phyloP scores from a whole-genome alignment of 2,797 vertebrate species.

The Schizothorax lantsangensis region DNA sequence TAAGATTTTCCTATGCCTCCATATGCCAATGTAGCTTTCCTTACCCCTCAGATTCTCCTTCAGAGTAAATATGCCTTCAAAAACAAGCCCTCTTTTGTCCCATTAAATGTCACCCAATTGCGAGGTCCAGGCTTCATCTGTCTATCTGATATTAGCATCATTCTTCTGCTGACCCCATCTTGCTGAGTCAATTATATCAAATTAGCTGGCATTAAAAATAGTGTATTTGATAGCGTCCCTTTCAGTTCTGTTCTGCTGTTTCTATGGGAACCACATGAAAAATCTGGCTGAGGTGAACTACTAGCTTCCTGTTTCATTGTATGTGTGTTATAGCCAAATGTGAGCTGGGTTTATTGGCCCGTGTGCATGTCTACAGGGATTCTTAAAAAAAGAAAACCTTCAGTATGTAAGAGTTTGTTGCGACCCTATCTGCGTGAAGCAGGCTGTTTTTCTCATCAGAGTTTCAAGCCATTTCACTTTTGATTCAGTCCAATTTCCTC shows the following conservation, averaged over 20 bases:
- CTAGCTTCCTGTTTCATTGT: constrained; percentile 45
- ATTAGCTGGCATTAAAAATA: constrained; percentile 61
- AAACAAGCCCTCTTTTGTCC: constrained; percentile 29
- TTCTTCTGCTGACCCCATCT: constrained; percentile 58
- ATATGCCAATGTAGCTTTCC: constrained; percentile 6
- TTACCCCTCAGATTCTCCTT: neutral
- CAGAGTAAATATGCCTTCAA: constrained; percentile 20
- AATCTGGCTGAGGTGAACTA: constrained; percentile 57
- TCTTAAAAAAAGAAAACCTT: constrained; percentile 18
- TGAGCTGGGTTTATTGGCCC: constrained; percentile 36
- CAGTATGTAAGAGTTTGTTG: constrained; percentile 23
- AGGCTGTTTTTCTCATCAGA: neutral
- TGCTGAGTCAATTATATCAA: constrained; percentile 63
- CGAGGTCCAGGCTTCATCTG: constrained; percentile 28
- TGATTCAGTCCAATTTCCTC: neutral
- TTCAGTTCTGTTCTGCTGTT: constrained; percentile 56
- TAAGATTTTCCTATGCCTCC: neutral
- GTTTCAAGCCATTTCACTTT: constrained; percentile 22
- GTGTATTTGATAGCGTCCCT: constrained; percentile 41
- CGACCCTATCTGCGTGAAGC: constrained; percentile 11
- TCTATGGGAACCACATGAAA: constrained; percentile 60
- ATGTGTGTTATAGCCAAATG: constrained; percentile 30
- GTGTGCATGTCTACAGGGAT: constrained; percentile 40
- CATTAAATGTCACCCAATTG: constrained; percentile 37
- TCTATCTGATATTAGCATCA: constrained; percentile 40